A percentile compares a stretch with the other conserved stretches of the same genome.
phyloP scores from a whole-genome alignment of 2,888 invertebrate genomes.

The Fissipunctia ypsillon region DNA sequence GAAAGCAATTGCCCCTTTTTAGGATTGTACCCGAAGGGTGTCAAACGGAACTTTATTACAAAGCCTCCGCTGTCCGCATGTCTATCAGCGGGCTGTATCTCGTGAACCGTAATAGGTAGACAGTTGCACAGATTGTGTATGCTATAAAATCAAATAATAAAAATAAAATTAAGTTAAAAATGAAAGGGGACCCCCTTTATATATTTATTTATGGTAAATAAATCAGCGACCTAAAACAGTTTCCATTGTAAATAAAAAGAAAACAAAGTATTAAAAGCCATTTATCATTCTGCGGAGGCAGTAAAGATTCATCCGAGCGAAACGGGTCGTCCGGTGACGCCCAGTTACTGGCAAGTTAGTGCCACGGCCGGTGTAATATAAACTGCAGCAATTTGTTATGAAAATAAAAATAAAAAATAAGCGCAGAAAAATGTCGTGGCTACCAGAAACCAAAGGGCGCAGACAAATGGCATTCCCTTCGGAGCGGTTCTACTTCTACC shows the following conservation, averaged over 20 bases:
- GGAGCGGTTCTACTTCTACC: no score
- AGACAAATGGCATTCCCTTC: no score
- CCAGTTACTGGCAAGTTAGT: constrained; percentile 21
- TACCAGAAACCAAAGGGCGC: no score
- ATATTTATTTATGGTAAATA: constrained; percentile 5
- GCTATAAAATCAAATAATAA: no score
- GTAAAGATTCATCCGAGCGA: constrained; percentile 33
- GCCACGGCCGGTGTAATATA: constrained; percentile 7
- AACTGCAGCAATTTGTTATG: constrained; percentile 39
- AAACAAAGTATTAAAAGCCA: constrained; percentile 32
- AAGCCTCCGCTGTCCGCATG: no score
- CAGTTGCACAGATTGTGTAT: no score
- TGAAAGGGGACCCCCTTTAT: no score
- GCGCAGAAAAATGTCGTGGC: constrained; percentile 14
- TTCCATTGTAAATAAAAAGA: constrained; percentile 10
- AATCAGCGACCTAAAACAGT: not conserved
- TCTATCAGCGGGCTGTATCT: no score
- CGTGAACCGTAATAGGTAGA: no score
- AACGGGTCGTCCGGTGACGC: constrained; percentile 39
- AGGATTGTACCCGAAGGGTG: no score
- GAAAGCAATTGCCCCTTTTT: not conserved
- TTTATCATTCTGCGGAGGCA: constrained; percentile 35
- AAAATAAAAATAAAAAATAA: constrained; percentile 12
- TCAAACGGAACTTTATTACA: no score
- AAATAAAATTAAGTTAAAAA: no score